Evolutionary conservation across 2,888 invertebrate species (phyloP), one percentile per base, ranked within the genome.

Genomic region (Isoperla grammatica): DNA sequence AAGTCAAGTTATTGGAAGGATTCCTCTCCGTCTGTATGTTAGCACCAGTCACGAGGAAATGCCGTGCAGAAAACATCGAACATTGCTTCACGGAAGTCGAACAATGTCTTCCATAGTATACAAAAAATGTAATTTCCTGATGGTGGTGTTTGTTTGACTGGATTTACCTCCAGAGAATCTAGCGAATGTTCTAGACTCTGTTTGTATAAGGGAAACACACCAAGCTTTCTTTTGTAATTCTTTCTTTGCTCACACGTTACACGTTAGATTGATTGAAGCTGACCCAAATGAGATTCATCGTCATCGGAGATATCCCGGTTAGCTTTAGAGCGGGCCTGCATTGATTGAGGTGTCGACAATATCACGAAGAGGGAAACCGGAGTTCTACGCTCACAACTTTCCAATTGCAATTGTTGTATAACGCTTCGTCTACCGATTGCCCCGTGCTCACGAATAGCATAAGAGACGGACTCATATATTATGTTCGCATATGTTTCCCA

Each of bases 81-180:
- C 23, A 53, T 53, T 19, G 13, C 53, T 15, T 19, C 15, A 15
- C 53, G 53, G 59, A 59, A 59, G 40, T 29, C 57, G 19, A 56
- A 56, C 53, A 45, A 45, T 57, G 61, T 61, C 57, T 61, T 43
- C 29, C 42, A 53, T 54, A n/a, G 20, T n/a, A 46, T 20, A 22
- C 22, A 19, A 53, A 53, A 53, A 53, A 53, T 37, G 37, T 53
- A 53, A 53, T 61, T 61, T 61, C 61, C 61, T 61, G 57, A 61
- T 48, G 40, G 61, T 45, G 37, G 53, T 37, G 56, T 60, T 60
- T 19, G 45, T 45, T n/a, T n/a, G n/a, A n/a, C 17, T 45, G 45
- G n/a, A 15, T 3, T 45, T 13, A 45, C 45, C 2, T 17, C n/a
- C 13, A 5, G 42, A 42, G 13, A 42, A 37, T 42, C 42, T n/a